phyloP scores from a whole-genome alignment of 1,140 invertebrate species.

The Ceratina calcarata region DNA sequence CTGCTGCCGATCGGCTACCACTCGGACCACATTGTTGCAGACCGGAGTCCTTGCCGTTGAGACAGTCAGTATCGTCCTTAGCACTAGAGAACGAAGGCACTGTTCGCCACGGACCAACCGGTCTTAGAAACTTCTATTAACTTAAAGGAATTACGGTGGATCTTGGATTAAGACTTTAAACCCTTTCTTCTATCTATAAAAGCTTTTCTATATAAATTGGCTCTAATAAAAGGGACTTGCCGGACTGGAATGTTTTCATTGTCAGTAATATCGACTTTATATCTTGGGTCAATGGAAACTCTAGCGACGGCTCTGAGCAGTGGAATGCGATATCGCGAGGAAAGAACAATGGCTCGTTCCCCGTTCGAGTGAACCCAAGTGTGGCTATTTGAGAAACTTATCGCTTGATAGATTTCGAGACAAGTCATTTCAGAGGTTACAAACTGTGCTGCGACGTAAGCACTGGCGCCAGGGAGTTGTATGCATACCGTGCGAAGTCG shows the following conservation, averaged over 20 bases:
- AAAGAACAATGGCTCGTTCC: constrained; percentile 38
- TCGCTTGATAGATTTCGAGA: constrained; percentile 6
- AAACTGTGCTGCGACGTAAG: background rate
- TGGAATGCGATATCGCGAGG: constrained; percentile 13
- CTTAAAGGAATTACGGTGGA: no score
- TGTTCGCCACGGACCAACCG: no score
- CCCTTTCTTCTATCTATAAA: no score
- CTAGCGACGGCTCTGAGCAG: background rate
- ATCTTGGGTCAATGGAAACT: no score
- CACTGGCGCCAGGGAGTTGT: constrained; percentile 9
- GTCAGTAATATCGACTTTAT: no score
- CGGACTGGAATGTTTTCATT: no score
- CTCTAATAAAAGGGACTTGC: no score
- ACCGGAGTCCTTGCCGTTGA: constrained; percentile 36
- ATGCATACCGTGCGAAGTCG: background rate
- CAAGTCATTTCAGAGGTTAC: constrained; percentile 4
- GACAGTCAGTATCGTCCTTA: background rate
- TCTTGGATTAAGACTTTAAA: no score
- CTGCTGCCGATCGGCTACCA: constrained; percentile 13
- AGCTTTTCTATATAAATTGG: no score
- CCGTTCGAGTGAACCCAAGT: background rate
- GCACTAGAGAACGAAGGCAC: no score
- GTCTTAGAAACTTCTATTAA: no score
- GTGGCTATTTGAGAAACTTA: background rate
- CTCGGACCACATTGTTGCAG: constrained; percentile 34